A percentile compares a stretch with the other conserved stretches of the same genome.
phyloP scores from a whole-genome alignment of 2,888 invertebrate species.

The Drosophila monieri region DNA sequence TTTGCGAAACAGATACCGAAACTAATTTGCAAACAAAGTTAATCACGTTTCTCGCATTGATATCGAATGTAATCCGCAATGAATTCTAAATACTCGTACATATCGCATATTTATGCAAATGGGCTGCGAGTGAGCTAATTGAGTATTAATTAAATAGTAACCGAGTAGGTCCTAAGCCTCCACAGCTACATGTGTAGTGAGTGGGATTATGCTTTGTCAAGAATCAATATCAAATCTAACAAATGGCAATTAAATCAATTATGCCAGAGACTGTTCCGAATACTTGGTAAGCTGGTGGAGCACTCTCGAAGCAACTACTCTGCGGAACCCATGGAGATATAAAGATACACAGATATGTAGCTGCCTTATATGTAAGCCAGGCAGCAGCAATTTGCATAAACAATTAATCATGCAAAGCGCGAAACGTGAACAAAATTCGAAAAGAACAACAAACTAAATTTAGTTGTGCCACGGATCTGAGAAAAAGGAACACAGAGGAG shows the following conservation, averaged over 20 bases:
- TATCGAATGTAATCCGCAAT: slow-evolving; percentile 44
- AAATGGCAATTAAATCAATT: slow-evolving; percentile 56
- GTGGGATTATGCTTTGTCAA: slow-evolving; percentile 46
- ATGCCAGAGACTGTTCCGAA: slow-evolving; percentile 32
- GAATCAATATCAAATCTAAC: slow-evolving; percentile 30
- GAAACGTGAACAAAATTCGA: slow-evolving; percentile 73
- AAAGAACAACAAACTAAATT: slow-evolving; percentile 55
- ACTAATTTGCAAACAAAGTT: slow-evolving; percentile 66
- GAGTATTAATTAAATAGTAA: slow-evolving; percentile 67
- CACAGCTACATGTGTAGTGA: slow-evolving; percentile 51
- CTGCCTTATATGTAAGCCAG: slow-evolving; percentile 52
- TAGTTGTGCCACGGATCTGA: slow-evolving; percentile 44
- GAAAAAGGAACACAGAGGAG: slow-evolving; percentile 12
- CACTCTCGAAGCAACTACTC: neutral
- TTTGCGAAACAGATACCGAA: slow-evolving; percentile 29
- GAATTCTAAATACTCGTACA: slow-evolving; percentile 53
- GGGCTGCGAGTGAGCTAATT: slow-evolving; percentile 61
- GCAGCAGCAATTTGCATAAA: slow-evolving; percentile 69
- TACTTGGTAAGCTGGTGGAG: neutral
- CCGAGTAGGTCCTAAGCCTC: slow-evolving; percentile 35
- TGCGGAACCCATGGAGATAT: slow-evolving; percentile 9
- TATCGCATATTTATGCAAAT: slow-evolving; percentile 71
- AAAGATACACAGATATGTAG: slow-evolving; percentile 9
- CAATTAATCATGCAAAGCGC: slow-evolving; percentile 75
- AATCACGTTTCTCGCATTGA: slow-evolving; percentile 63